phyloP scores from a whole-genome alignment of 2,797 vertebrate species.

The Coendou prehensilis region DNA sequence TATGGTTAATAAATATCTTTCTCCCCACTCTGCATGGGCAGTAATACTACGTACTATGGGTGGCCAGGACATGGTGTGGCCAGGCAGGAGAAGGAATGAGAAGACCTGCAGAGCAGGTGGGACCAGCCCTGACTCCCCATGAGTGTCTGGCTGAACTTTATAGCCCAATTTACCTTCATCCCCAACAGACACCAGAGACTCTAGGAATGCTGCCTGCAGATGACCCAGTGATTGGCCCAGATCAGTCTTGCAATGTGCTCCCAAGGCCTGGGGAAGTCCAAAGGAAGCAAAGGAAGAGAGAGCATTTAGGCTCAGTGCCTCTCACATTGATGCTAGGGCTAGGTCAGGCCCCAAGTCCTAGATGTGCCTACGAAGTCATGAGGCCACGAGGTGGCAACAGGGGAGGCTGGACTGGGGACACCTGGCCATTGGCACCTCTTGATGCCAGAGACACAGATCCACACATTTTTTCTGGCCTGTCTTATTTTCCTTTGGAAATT shows the following conservation, averaged over 20 bases:
- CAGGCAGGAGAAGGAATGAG: not conserved
- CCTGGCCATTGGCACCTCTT: rapidly evolving
- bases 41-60: not conserved
- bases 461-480: not conserved
- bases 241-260: not conserved
- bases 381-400: not conserved
- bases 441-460: rapidly evolving
- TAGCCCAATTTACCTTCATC: not conserved
- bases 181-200: not conserved
- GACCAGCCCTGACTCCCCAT: rapidly evolving
- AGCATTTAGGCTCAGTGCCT: not conserved
- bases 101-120: not conserved
- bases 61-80: not conserved
- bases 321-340: not conserved
- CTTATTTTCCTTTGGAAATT: slow-evolving; percentile 42
- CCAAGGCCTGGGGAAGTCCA: not conserved
- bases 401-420: not conserved
- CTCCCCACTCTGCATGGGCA: not conserved
- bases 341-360: not conserved
- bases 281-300: not conserved
- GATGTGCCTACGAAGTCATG: not conserved
- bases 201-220: not conserved
- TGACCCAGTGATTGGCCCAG: not conserved
- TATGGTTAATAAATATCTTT: not conserved
- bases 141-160: not conserved